Evolutionary conservation across 2,797 vertebrate species (phyloP).

Genomic region (Acestrorhynchus altus): DNA sequence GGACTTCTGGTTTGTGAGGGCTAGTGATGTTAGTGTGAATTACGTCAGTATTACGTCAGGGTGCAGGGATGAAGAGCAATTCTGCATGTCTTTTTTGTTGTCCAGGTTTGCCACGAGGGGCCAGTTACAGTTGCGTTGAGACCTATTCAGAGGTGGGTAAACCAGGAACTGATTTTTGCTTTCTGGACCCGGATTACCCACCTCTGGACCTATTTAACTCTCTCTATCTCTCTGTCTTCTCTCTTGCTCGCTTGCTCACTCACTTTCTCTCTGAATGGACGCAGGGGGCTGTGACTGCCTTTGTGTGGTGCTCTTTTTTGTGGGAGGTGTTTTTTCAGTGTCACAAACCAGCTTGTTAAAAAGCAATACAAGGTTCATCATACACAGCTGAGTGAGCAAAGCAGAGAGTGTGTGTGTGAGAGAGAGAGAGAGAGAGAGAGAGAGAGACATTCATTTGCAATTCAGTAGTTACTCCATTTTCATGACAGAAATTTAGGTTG

Average conservation of each 20-base stretch:
- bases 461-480: not conserved
- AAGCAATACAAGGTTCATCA: conserved; percentile 40
- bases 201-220: not conserved
- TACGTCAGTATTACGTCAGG: not conserved
- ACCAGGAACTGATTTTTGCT: too few relatives aligned
- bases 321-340: conserved; percentile 47
- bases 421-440: not conserved
- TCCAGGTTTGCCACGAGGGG: not conserved
- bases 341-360: conserved; percentile 52
- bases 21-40: not conserved
- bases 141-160: too few relatives aligned
- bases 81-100: not conserved
- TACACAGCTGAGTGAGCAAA: conserved; percentile 19
- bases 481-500: not conserved
- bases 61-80: not conserved
- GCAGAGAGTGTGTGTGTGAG: conserved; percentile 27
- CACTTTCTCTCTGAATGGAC: conserved; percentile 48
- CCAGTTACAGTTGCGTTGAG: too few relatives aligned
- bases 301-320: conserved; percentile 50
- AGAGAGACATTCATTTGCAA: conserved; percentile 7
- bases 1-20: not conserved
- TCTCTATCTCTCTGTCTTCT: not conserved
- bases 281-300: conserved; percentile 55
- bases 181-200: too few relatives aligned
- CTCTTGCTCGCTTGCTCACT: not conserved